Evolutionary conservation across 2,888 invertebrate species (phyloP).

Genomic region (Phytoseiulus persimilis): DNA sequence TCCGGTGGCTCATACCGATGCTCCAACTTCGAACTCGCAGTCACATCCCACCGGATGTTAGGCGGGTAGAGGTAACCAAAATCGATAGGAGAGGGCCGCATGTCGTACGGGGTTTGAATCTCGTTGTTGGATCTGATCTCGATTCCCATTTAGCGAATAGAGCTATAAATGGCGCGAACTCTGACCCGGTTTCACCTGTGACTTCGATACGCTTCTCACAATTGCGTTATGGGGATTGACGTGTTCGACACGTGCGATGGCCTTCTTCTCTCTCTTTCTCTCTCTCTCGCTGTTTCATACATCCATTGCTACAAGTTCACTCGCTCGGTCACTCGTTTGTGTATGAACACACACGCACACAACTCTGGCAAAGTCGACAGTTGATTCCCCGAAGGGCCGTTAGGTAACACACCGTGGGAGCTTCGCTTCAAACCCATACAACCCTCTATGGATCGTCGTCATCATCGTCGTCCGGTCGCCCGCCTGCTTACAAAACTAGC

Average conservation of each 20-base stretch:
- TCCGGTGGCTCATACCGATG: too few relatives aligned
- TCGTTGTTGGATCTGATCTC: slow-evolving; percentile 5
- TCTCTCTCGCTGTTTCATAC: neutral
- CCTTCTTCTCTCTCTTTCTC: neutral
- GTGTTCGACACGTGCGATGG: neutral
- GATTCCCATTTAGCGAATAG: neutral
- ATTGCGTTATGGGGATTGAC: neutral
- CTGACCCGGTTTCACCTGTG: slow-evolving; percentile 5
- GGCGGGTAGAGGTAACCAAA: neutral
- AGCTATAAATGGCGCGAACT: neutral
- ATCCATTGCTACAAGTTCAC: neutral
- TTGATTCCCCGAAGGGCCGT: slow-evolving; percentile 5
- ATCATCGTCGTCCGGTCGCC: neutral
- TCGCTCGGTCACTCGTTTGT: neutral
- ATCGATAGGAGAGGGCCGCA: neutral
- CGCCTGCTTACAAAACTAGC: neutral
- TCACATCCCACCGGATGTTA: too few relatives aligned
- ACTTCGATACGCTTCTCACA: neutral
- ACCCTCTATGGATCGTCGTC: neutral
- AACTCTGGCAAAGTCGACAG: neutral
- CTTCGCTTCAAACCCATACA: neutral
- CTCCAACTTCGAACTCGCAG: too few relatives aligned
- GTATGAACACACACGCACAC: neutral
- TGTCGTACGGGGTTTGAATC: neutral
- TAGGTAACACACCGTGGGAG: slow-evolving; percentile 5